Conservation (phyloP, 2,113 vertebrate genomes). For the Urocynchramus pylzowi region DNA sequence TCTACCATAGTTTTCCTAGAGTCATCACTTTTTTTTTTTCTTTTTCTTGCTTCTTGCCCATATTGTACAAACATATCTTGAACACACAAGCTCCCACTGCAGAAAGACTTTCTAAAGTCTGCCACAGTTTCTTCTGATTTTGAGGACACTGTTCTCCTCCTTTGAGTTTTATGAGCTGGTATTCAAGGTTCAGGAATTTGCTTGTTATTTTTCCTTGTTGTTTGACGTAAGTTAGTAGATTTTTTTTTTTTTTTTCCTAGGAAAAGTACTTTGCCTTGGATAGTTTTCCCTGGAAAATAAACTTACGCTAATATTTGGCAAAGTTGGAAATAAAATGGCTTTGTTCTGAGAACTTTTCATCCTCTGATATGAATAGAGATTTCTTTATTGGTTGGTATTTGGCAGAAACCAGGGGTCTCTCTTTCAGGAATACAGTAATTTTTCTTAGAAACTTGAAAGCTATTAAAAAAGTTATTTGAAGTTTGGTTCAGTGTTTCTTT, state of each 20-base stretch:
- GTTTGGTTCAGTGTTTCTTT: neutral
- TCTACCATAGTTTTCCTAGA: neutral
- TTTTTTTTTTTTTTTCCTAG: constrained; percentile 17
- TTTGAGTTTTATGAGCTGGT: neutral
- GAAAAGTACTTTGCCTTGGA: neutral
- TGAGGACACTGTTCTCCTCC: neutral
- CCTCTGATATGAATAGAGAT: neutral
- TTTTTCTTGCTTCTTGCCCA: neutral
- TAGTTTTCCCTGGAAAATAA: constrained; percentile 18
- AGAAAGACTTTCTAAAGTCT: neutral
- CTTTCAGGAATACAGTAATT: neutral
- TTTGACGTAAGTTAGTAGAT: neutral
- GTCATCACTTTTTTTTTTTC: neutral
- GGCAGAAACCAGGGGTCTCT: neutral
- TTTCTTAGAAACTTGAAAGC: neutral
- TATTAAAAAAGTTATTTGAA: neutral
- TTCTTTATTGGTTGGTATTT: neutral
- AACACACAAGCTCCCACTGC: neutral
- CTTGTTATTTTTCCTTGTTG: constrained; percentile 11
- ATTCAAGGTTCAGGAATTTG: neutral
- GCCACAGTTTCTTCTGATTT: neutral
- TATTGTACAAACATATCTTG: neutral
- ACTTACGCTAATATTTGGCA: neutral
- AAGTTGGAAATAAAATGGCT: neutral
- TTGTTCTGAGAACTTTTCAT: neutral